Evolutionary conservation across 30 jellyfish, hydroid and myxozoan species (phyloP).

Genomic region (Sanderia malayensis): DNA sequence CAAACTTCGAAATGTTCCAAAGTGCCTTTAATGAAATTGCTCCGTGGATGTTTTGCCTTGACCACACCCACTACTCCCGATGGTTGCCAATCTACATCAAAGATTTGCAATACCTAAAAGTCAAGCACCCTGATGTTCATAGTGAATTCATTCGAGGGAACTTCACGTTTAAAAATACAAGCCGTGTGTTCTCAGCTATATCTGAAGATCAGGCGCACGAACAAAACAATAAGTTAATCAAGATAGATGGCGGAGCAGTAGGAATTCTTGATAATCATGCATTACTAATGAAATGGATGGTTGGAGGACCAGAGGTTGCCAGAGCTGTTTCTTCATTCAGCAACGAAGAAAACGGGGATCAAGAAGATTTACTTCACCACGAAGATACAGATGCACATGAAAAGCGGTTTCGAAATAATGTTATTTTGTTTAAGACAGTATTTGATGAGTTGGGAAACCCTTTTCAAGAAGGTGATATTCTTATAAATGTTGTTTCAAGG

Average conservation of each 20-base stretch:
- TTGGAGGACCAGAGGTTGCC: conserved; percentile 55
- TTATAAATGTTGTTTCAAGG: not conserved
- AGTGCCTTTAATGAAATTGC: conserved; percentile 8
- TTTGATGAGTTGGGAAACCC: conserved; percentile 53
- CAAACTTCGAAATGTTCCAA: conserved; percentile 15
- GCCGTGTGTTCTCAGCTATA: conserved; percentile 15
- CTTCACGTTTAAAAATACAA: conserved; percentile 23
- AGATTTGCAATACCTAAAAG: not conserved
- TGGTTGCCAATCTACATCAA: conserved; percentile 35
- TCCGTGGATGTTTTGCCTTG: conserved; percentile 46
- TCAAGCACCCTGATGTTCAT: conserved; percentile 22
- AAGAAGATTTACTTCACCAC: conserved; percentile 36
- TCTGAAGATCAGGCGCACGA: conserved; percentile 63
- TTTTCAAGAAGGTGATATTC: conserved; percentile 30
- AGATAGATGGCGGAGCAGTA: conserved; percentile 58
- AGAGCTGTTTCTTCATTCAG: not conserved
- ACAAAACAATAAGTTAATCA: conserved; percentile 47
- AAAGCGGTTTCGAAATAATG: conserved; percentile 16
- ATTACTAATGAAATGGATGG: conserved; percentile 47
- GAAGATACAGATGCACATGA: conserved; percentile 21
- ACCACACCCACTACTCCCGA: conserved; percentile 46
- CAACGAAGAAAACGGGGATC: not conserved
- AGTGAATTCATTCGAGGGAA: conserved; percentile 20
- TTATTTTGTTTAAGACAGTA: not conserved
- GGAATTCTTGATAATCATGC: conserved; percentile 39